Evolutionary conservation across 2,888 invertebrate species (phyloP), one percentile per base, ranked within the genome.

Genomic region (Craniophora ligustri): DNA sequence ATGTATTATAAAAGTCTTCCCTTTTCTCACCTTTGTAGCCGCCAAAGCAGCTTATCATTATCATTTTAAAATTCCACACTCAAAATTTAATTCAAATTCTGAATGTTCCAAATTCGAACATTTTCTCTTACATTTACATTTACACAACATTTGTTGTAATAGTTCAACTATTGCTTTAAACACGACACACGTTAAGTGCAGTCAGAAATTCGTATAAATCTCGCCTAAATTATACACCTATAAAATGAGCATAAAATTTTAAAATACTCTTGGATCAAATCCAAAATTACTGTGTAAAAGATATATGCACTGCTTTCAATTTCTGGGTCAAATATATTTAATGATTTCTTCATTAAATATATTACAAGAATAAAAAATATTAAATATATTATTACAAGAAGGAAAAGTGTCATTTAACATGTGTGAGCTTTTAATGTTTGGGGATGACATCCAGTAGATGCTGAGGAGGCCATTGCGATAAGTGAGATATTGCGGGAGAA

Each of bases 191-290:
- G 8, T 41, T 58, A 54, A 56, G 48, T 45, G 51, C 57, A 57
- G 23, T 48, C 34, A 36, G n/a, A n/a, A n/a, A 36, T 55, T 47
- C 11, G n/a, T 60, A 67, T 73, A 64, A 67, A 70, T 73, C 61
- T 48, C 8, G 1, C 14, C 35, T 67, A 64, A 72, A 67, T 56
- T 62, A 73, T 67, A 31, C 28, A 49, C 35, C 64, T 41, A 70
- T 72, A 70, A 73, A 73, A 68, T 48, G 44, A 18, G 5, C 51
- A 50, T 73, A 49, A 72, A 62, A 73, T 47, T 50, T 53, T 51
- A 46, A 53, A 73, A 71, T 64, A 67, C 64, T 70, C 13, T 73
- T 72, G 74, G 72, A 74, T 36, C 64, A 54, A 57, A 57, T 67
- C 74, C 72, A 73, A 55, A 69, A 49, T 42, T 44, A 50, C 23